Conservation (phyloP, 2,888 invertebrate genomes). For the Herminia tarsipennalis region DNA sequence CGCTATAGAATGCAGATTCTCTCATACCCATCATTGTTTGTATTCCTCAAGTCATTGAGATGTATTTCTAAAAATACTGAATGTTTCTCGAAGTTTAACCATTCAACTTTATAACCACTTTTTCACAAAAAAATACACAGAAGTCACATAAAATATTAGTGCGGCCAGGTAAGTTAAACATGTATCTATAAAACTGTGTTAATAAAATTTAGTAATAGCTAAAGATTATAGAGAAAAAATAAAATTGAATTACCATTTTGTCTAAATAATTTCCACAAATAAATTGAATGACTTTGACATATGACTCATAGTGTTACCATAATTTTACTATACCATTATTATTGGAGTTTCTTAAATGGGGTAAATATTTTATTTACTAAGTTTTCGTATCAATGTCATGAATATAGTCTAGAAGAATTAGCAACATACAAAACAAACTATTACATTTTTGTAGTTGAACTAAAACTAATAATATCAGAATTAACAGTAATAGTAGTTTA, state of each 20-base stretch:
- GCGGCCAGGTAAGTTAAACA: conserved; percentile 31
- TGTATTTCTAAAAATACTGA: conserved; percentile 18
- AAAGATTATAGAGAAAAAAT: conserved; percentile 59
- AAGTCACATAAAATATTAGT: conserved; percentile 53
- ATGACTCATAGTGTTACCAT: conserved; percentile 18
- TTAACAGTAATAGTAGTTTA: neutral
- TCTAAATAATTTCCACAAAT: conserved; percentile 49
- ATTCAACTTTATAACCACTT: conserved; percentile 33
- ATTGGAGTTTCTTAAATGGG: neutral
- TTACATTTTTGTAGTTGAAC: neutral
- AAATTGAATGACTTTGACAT: conserved; percentile 44
- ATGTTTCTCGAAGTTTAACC: conserved; percentile 34
- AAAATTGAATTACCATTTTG: conserved; percentile 79
- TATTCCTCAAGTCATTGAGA: conserved; percentile 6
- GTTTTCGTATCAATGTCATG: no score
- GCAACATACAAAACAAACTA: no score
- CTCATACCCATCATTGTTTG: conserved; percentile 43
- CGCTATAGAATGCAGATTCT: conserved; percentile 2
- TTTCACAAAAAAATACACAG: conserved; percentile 47
- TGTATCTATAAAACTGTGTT: neutral
- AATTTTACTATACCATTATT: no score
- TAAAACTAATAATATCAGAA: neutral
- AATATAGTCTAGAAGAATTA: no score
- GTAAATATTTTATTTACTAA: conserved; percentile 3
- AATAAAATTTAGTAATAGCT: conserved; percentile 8